Conservation (phyloP, 2,797 vertebrate genomes). For the Silurus lanzhouensis region DNA sequence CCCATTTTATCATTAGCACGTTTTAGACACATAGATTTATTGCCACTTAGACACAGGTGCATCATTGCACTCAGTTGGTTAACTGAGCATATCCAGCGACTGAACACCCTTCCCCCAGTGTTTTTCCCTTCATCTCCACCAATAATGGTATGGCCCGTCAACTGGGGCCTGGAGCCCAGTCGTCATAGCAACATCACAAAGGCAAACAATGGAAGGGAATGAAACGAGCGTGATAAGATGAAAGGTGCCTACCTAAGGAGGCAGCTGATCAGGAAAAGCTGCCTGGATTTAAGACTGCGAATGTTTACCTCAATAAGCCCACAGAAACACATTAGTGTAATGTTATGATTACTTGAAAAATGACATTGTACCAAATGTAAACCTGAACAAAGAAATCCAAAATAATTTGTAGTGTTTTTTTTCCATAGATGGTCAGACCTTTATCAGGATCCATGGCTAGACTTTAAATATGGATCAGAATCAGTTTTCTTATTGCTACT, state of each 20-base stretch:
- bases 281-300: slow-evolving; percentile 48
- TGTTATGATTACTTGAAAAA: background rate
- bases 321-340: slow-evolving; percentile 16
- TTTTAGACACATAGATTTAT: slow-evolving; percentile 62
- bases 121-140: slow-evolving; percentile 55
- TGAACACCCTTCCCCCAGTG: slow-evolving; percentile 30
- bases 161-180: slow-evolving; percentile 74
- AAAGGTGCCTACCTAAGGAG: slow-evolving; percentile 71
- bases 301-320: slow-evolving; percentile 48
- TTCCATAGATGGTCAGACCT: background rate
- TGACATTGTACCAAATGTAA: background rate
- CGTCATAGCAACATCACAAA: slow-evolving; percentile 77
- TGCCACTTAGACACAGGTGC: slow-evolving; percentile 51
- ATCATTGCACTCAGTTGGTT: slow-evolving; percentile 63
- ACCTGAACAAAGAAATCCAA: background rate
- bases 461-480: background rate
- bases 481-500: background rate
- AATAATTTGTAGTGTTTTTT: background rate
- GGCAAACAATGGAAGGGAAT: slow-evolving; percentile 80
- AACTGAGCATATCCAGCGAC: slow-evolving; percentile 61
- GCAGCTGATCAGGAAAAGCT: slow-evolving; percentile 55
- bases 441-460: background rate
- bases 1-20: slow-evolving; percentile 66
- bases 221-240: slow-evolving; percentile 72
- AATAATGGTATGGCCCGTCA: slow-evolving; percentile 71